Base-by-base conservation (phyloP, 2,888 invertebrate species). In the Lasioglossum zephyrum region DNA sequence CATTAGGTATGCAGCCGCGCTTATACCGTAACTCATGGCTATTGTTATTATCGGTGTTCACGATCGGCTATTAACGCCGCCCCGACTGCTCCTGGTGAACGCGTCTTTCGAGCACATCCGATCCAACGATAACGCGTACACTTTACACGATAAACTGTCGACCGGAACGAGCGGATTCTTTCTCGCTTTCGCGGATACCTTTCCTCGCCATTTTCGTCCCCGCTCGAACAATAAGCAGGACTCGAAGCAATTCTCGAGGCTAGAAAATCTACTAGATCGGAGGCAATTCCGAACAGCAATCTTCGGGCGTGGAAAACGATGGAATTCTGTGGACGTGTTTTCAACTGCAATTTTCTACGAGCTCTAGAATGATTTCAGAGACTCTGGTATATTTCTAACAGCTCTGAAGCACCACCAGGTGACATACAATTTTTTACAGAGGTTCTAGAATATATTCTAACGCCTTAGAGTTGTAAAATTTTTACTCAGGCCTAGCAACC, bases 1-100 rank as follows among this genome's bases (percentile, higher is more conserved):
- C 83, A 85, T 90, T 89, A 85, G 77, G 87, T 86, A 90, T 85
- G 83, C 88, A 78, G 74, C 79, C 84, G 77, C 44, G 81, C 82
- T 73, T 80, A 69, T 83, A 73, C 77, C 81, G 82, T 90, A 90
- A 90, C 83, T 90, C 90, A 84, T 69, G 84, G 84, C 88, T 82
- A 90, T 90, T 90, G 88, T 90, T 86, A 82, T 86, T 90, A 90
- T 90, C 86, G 87, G 74, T 26, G 83, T 76, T 75, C 80, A 81
- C 73, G 86, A 88, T 90, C 82, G 87, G 69, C 84, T 82, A 86
- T 90, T 87, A 90, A 89, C 89, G 84, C 80, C 74, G 82, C 77
- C 69, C 39, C 82, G 73, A 80, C 44, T 79, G 88, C 90, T 73
- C 63, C 80, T 63, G 84, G 83, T 81, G 73, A 72, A 81, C 69